These are phyloP conservation scores for Leucophenga maculata DNA, from an alignment of 2,888 invertebrate species.

Conservation along the genomic window DNA sequence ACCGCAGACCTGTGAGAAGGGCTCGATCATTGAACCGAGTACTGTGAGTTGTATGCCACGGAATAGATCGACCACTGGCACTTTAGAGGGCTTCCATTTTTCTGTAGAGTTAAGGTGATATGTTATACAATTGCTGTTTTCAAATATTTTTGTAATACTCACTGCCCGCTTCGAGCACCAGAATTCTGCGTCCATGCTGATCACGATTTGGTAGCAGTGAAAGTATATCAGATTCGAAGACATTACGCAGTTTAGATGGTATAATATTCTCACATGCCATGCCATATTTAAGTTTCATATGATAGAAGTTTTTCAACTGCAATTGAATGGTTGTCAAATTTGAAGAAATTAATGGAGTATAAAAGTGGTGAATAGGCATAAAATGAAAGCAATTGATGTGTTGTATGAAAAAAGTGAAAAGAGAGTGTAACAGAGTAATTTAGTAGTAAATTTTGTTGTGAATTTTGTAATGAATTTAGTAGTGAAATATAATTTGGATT, in stretches of 20 bases:
- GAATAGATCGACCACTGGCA: conserved; percentile 79
- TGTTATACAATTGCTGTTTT: not conserved
- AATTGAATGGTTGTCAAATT: conserved; percentile 44
- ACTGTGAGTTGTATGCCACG: conserved; percentile 80
- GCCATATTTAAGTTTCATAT: conserved; percentile 78
- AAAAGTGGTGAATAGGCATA: too few species aligned
- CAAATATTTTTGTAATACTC: conserved; percentile 57
- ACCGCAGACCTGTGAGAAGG: conserved; percentile 84
- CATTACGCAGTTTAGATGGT: conserved; percentile 77
- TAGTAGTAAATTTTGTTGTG: too few species aligned
- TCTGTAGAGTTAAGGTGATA: conserved; percentile 68
- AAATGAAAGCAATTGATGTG: too few species aligned
- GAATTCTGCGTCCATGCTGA: conserved; percentile 78
- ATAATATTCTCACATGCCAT: conserved; percentile 77
- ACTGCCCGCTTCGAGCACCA: conserved; percentile 83
- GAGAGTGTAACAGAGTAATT: too few species aligned
- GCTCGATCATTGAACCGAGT: conserved; percentile 85
- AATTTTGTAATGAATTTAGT: too few species aligned
- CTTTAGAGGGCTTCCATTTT: conserved; percentile 83
- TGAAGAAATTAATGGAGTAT: too few species aligned
- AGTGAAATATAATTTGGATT: too few species aligned
- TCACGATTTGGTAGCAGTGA: conserved; percentile 81
- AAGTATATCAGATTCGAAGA: conserved; percentile 79
- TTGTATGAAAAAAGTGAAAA: too few species aligned
- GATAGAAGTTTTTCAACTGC: conserved; percentile 82